These are phyloP conservation scores for Erethizon dorsatum DNA, from an alignment of 2,797 vertebrate species.

Conservation along the genomic window DNA sequence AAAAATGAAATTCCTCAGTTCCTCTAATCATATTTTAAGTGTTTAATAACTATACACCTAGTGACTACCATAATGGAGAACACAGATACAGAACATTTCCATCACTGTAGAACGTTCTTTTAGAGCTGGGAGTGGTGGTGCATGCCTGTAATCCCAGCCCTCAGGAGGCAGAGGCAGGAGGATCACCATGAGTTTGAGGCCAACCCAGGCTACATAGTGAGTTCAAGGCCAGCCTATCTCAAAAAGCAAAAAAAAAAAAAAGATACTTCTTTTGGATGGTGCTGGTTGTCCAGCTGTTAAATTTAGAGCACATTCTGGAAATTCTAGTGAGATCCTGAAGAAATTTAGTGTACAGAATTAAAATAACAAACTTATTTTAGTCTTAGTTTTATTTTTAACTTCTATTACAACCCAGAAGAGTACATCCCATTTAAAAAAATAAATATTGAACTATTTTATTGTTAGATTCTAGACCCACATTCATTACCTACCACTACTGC, in stretches of 20 bases:
- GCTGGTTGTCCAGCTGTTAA: background rate
- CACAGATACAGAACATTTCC: background rate
- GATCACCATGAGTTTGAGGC: background rate
- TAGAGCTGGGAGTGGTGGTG: background rate
- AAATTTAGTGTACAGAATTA: conserved; percentile 69
- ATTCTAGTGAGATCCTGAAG: conserved; percentile 66
- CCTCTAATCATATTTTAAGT: conserved; percentile 52
- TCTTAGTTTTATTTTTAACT: conserved; percentile 74
- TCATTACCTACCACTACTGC: conserved; percentile 22
- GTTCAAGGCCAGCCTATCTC: background rate
- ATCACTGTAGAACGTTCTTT: background rate
- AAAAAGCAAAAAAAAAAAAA: background rate
- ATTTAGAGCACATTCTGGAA: conserved; percentile 69
- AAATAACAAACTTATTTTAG: conserved; percentile 63
- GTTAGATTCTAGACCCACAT: background rate
- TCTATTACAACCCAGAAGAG: conserved; percentile 22
- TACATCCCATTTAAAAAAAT: conserved; percentile 40
- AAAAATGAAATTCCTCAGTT: conserved; percentile 44
- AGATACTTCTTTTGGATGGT: background rate
- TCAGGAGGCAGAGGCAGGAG: background rate
- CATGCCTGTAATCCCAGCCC: background rate
- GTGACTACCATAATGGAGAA: background rate
- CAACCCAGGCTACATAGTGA: background rate
- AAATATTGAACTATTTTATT: conserved; percentile 15
- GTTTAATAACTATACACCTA: background rate